These are phyloP conservation scores for Azorinus chamasolen DNA, from an alignment of 2,888 invertebrate species.

Conservation along the genomic window DNA sequence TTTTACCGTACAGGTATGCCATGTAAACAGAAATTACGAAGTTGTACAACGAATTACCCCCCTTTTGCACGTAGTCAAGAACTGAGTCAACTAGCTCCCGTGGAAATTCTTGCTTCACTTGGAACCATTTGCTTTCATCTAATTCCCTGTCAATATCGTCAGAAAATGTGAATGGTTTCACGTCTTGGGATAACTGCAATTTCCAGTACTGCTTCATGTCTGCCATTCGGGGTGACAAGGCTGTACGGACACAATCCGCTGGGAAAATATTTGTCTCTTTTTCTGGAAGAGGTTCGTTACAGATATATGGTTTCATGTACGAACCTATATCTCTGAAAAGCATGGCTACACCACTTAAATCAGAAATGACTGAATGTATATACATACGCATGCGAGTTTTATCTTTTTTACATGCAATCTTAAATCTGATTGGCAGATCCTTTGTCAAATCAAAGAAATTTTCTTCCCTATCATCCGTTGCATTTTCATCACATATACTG, in stretches of 20 bases:
- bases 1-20: slow-evolving; percentile 13
- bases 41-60: slow-evolving; percentile 32
- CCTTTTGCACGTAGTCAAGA: slow-evolving; percentile 14
- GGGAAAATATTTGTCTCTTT: slow-evolving; percentile 31
- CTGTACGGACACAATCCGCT: slow-evolving; percentile 22
- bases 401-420: slow-evolving; percentile 38
- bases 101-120: slow-evolving; percentile 19
- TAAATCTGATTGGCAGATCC: slow-evolving; percentile 39
- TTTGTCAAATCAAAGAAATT: slow-evolving; percentile 33
- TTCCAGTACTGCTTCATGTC: slow-evolving; percentile 40
- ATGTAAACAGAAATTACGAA: slow-evolving; percentile 42
- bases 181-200: slow-evolving; percentile 27
- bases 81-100: slow-evolving; percentile 9
- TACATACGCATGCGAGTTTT: slow-evolving; percentile 32
- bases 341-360: slow-evolving; percentile 33
- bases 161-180: slow-evolving; percentile 28
- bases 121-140: slow-evolving; percentile 27
- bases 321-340: slow-evolving; percentile 41
- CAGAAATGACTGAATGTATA: slow-evolving; percentile 32
- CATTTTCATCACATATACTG: slow-evolving; percentile 17
- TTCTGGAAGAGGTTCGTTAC: slow-evolving; percentile 35
- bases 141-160: slow-evolving; percentile 12
- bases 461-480: slow-evolving; percentile 23
- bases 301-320: slow-evolving; percentile 26
- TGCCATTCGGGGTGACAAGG: slow-evolving; percentile 30